Evolutionary conservation across 2,888 invertebrate genomes (phyloP).

Genomic region (Drosophila emarginata): DNA sequence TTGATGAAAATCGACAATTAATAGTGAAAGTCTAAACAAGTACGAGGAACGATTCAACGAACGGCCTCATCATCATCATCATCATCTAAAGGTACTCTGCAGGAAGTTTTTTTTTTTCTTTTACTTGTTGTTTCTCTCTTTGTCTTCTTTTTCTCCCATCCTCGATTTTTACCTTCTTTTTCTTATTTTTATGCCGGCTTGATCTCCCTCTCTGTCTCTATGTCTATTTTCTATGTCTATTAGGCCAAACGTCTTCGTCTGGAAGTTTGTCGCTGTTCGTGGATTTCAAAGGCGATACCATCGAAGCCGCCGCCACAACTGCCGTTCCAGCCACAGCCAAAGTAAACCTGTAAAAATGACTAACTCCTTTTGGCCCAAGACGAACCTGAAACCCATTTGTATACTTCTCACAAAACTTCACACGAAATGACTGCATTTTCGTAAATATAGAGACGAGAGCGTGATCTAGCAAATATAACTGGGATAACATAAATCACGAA

Average conservation of each 20-base stretch:
- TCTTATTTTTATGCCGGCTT: constrained; percentile 8
- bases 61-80: constrained; percentile 56
- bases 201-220: constrained; percentile 1
- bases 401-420: constrained; percentile 77
- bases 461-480: not conserved
- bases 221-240: constrained; percentile 56
- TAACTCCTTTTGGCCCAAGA: constrained; percentile 64
- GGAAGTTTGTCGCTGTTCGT: constrained; percentile 60
- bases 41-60: constrained; percentile 41
- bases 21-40: constrained; percentile 73
- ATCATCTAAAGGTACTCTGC: constrained; percentile 62
- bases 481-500: no score
- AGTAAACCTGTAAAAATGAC: constrained; percentile 59
- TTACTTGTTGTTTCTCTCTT: constrained; percentile 13
- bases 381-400: constrained; percentile 72
- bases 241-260: constrained; percentile 38
- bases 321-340: constrained; percentile 14
- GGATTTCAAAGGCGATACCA: constrained; percentile 78
- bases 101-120: constrained; percentile 54
- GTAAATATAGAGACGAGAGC: not conserved
- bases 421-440: constrained; percentile 49
- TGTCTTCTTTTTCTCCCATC: no score
- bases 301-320: constrained; percentile 64
- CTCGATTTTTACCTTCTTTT: not conserved
- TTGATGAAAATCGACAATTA: constrained; percentile 78